These are phyloP conservation scores for Xanthorhoe designata DNA, from an alignment of 2,888 invertebrate genomes.

Conservation along the genomic window DNA sequence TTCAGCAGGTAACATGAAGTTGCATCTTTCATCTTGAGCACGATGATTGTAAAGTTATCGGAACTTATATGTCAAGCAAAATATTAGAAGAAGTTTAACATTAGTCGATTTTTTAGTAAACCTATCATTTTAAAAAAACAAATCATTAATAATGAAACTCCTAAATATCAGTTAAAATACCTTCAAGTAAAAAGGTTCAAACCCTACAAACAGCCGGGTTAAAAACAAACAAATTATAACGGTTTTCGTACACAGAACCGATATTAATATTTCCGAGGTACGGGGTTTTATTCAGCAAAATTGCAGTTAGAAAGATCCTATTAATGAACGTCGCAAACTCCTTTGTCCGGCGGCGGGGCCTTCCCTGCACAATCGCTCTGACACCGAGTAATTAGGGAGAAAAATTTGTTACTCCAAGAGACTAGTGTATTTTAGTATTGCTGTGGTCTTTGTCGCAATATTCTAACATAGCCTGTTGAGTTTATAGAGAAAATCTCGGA, in stretches of 20 bases:
- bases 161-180: neutral
- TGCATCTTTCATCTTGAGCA: too few species aligned
- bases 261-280: constrained; percentile 81
- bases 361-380: constrained; percentile 82
- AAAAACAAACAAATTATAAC: constrained; percentile 74
- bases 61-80: too few species aligned
- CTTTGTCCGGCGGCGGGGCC: constrained; percentile 77
- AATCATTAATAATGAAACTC: too few species aligned
- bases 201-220: neutral
- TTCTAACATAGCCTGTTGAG: constrained; percentile 3
- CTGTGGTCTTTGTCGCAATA: constrained; percentile 41
- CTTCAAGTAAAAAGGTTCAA: neutral
- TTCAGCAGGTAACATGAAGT: too few species aligned
- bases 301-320: constrained; percentile 85
- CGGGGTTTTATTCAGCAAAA: constrained; percentile 79
- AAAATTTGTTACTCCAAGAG: constrained; percentile 78
- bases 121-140: too few species aligned
- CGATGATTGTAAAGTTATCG: too few species aligned
- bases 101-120: too few species aligned
- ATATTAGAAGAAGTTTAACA: too few species aligned
- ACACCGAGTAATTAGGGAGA: constrained; percentile 84
- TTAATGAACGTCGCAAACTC: constrained; percentile 82
- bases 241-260: constrained; percentile 67
- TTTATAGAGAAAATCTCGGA: too few species aligned
- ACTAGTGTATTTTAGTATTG: constrained; percentile 70